phyloP scores from a whole-genome alignment of 1,140 invertebrate genomes.

The Lineus longissimus region DNA sequence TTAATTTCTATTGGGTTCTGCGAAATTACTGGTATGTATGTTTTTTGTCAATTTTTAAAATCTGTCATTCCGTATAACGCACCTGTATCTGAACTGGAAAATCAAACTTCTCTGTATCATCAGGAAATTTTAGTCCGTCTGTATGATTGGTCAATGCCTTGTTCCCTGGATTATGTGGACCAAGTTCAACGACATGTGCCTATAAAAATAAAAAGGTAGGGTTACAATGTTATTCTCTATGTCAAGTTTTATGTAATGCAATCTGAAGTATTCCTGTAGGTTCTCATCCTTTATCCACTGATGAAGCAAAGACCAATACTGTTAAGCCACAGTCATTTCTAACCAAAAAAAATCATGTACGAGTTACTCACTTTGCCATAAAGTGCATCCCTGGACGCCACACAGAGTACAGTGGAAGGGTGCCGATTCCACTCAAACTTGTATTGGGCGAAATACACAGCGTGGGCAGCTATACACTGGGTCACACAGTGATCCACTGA shows the following conservation, averaged over 20 bases:
- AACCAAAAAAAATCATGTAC: neutral
- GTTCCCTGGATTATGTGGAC: constrained; percentile 50
- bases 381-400: constrained; percentile 40
- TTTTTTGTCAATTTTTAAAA: no score
- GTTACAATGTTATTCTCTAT: no score
- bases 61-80: constrained; percentile 13
- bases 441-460: constrained; percentile 48
- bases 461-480: constrained; percentile 51
- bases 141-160: constrained; percentile 48
- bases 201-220: no score
- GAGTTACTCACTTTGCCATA: constrained; percentile 46
- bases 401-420: constrained; percentile 50
- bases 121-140: constrained; percentile 44
- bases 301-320: no score
- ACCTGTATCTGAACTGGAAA: constrained; percentile 53
- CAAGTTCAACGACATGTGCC: constrained; percentile 53
- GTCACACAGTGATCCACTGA: constrained; percentile 49
- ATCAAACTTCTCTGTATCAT: constrained; percentile 48
- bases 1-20: no score
- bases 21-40: no score
- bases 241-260: no score
- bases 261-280: no score
- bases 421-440: constrained; percentile 46
- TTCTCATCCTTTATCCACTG: no score
- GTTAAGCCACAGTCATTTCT: no score